A percentile compares a stretch with the other conserved stretches of the same genome.
phyloP scores from a whole-genome alignment of 2,797 vertebrate species.

The Cirrhinus molitorella region DNA sequence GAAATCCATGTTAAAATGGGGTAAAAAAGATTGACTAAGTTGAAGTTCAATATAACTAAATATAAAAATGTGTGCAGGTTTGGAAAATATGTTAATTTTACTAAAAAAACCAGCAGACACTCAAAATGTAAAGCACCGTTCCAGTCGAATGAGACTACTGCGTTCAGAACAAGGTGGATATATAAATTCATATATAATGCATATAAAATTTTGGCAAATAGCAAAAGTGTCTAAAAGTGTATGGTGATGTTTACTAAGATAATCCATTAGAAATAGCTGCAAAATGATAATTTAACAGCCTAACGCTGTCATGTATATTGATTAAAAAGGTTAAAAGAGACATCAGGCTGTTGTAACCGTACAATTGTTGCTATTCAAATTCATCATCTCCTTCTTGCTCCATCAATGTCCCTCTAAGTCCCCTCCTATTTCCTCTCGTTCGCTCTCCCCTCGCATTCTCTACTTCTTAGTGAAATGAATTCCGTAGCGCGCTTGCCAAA shows the following conservation, averaged over 20 bases:
- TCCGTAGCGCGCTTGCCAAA: slow-evolving; percentile 78
- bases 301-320: background rate
- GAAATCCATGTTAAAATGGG: too few species aligned
- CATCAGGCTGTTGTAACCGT: slow-evolving; percentile 48
- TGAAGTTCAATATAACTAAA: too few species aligned
- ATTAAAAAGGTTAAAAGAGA: slow-evolving; percentile 57
- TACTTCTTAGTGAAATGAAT: slow-evolving; percentile 79
- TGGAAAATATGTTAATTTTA: too few species aligned
- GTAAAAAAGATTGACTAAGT: too few species aligned
- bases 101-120: too few species aligned
- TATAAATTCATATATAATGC: too few species aligned
- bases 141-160: too few species aligned
- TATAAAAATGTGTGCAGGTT: too few species aligned
- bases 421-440: slow-evolving; percentile 69
- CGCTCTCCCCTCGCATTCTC: slow-evolving; percentile 59
- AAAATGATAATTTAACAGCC: background rate
- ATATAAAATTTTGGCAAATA: too few species aligned
- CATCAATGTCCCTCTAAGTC: slow-evolving; percentile 52
- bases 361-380: slow-evolving; percentile 60
- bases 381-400: slow-evolving; percentile 71
- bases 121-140: too few species aligned
- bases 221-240: too few species aligned
- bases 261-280: slow-evolving; percentile 7
- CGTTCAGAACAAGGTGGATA: too few species aligned
- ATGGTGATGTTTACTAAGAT: slow-evolving; percentile 14